These are phyloP conservation scores for Acleris cristana DNA, from an alignment of 2,888 invertebrate genomes.

Conservation along the genomic window DNA sequence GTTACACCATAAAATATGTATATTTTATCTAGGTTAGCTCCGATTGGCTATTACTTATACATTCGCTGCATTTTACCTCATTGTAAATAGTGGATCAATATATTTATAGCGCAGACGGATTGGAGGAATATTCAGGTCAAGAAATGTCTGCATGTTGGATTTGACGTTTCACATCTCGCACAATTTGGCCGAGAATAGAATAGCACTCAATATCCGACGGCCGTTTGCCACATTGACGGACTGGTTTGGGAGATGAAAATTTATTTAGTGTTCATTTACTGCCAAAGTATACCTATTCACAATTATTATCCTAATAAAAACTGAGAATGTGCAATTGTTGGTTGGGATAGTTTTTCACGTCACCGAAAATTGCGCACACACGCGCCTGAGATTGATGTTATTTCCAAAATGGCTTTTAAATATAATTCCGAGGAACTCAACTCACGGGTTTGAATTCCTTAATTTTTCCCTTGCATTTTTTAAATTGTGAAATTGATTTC, in stretches of 20 bases:
- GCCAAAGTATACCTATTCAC: neutral
- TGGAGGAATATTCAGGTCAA: conserved; percentile 38
- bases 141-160: conserved; percentile 39
- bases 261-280: neutral
- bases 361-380: too few relatives aligned
- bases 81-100: conserved; percentile 39
- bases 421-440: too few relatives aligned
- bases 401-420: too few relatives aligned
- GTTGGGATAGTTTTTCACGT: too few relatives aligned
- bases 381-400: too few relatives aligned
- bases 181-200: conserved; percentile 36
- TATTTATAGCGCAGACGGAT: conserved; percentile 38
- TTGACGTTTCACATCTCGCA: conserved; percentile 38
- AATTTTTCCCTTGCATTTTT: too few relatives aligned
- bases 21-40: conserved; percentile 24
- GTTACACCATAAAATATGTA: conserved; percentile 28
- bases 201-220: conserved; percentile 32
- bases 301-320: too few relatives aligned
- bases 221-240: conserved; percentile 32
- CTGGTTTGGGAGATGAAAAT: conserved; percentile 19
- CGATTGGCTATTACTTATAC: conserved; percentile 36
- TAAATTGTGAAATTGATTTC: too few relatives aligned
- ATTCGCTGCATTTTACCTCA: conserved; percentile 37
- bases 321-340: too few relatives aligned
- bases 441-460: too few relatives aligned